Percentiles rank a stretch among this genome's conserved stretches.
Conservation (phyloP, 2,797 vertebrate species). For the Scyliorhinus canicula region DNA sequence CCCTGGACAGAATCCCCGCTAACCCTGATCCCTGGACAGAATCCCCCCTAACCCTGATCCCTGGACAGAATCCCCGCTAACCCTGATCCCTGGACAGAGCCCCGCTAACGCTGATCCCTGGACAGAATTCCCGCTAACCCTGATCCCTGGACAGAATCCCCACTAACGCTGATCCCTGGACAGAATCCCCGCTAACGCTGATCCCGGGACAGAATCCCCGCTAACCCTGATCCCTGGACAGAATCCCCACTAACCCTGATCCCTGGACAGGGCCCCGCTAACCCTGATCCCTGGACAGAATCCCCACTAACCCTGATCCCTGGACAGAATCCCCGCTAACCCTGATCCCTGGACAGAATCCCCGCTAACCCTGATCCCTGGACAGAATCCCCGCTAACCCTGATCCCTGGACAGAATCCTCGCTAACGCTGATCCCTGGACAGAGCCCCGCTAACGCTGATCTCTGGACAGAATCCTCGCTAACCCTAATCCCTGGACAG, state of each 20-base stretch:
- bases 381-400: too few relatives aligned
- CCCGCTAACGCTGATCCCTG: too few relatives aligned
- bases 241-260: not conserved
- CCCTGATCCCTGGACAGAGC: too few relatives aligned
- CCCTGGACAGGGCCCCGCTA: not conserved
- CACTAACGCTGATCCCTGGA: not conserved
- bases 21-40: not conserved
- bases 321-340: not conserved
- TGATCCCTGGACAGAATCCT: not conserved
- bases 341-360: not conserved
- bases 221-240: not conserved
- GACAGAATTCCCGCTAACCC: too few relatives aligned
- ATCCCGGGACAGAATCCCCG: too few relatives aligned
- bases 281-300: not conserved
- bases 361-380: not conserved
- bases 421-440: too few relatives aligned
- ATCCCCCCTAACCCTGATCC: too few relatives aligned
- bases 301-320: too few relatives aligned
- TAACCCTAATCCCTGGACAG: too few relatives aligned
- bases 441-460: too few relatives aligned
- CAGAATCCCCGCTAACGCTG: not conserved
- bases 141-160: not conserved
- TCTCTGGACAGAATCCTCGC: too few relatives aligned
- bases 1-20: not conserved
- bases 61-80: too few relatives aligned